These are phyloP conservation scores for Listronotus oregonensis DNA, from an alignment of 1,140 invertebrate species.

Conservation along the genomic window DNA sequence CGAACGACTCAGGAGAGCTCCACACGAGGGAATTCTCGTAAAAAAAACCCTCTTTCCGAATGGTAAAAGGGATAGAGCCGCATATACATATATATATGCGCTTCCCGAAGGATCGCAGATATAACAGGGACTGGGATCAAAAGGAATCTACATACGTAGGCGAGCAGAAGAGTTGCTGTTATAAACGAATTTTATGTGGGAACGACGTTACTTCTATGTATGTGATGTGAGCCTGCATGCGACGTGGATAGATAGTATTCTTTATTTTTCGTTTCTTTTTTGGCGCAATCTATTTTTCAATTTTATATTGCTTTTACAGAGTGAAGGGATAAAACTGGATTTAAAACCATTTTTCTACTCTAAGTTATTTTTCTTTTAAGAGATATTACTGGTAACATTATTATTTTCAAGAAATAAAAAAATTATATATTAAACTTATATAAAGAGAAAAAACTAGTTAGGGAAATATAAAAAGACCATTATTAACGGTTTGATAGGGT, in stretches of 20 bases:
- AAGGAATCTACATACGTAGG: conserved; percentile 38
- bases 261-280: conserved; percentile 29
- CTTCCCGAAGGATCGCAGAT: conserved; percentile 31
- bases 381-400: too few species aligned
- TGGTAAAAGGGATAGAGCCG: conserved; percentile 33
- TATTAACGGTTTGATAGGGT: too few species aligned
- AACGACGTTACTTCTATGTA: conserved; percentile 34
- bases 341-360: conserved; percentile 21
- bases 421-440: too few species aligned
- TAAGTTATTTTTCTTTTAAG: conserved; percentile 8
- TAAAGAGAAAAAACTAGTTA: too few species aligned
- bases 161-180: conserved; percentile 37
- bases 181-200: conserved; percentile 38
- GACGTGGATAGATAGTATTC: conserved; percentile 38
- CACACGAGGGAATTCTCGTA: conserved; percentile 33
- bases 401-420: too few species aligned
- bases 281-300: conserved; percentile 38
- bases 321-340: conserved; percentile 21
- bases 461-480: too few species aligned
- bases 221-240: conserved; percentile 36
- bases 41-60: conserved; percentile 35
- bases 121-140: conserved; percentile 33
- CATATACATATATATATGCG: conserved; percentile 27
- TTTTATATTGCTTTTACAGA: conserved; percentile 36
- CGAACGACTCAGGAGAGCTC: conserved; percentile 29